Base-by-base conservation (phyloP, 1,140 invertebrate genomes). In the Adoxophyes honmai region DNA sequence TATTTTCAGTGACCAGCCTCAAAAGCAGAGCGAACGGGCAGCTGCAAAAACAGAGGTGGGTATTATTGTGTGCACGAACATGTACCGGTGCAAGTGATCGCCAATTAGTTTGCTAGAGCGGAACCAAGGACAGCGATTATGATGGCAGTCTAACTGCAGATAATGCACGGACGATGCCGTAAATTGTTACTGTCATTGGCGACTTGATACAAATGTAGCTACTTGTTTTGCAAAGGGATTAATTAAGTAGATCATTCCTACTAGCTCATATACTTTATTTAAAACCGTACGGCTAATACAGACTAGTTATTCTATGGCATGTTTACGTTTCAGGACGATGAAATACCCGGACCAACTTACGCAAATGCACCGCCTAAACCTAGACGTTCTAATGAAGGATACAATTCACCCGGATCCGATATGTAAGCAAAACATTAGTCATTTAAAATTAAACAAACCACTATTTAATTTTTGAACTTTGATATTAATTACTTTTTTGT, bases 361-460 rank as follows among this genome's bases (percentile, higher is more conserved):
- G 96, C 94, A 4, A 98, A 97, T 89, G 95, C 96, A 1, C 95
- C 96, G 4, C 96, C 96, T 0, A 97, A 97, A 80, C 95, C 96
- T 0, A 89, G 94, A 78, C 90, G 96, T 34, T 92, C 92, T 1
- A 93, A 92, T 35, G 94, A 95, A 60, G 92, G 92, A 16, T 94
- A 94, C 66, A 93, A 92, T 35, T 94, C 94, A 0, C 93, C 94
- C 0, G 94, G 93, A 59, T 91, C 92, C 7, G 92, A 93, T 54
- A 89, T 91, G 72, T 88, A 84, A 78, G 83, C 18, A 34, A 18
- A 9, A 33, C 18, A 0, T 10, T 42, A 62, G 34, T 62, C 4
- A 28, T 28, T 21, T 36, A 4, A 36, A 4, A 1, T 36, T 36
- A 9, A 34, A 5, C 9, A 34, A 34, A 5, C 4, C 33, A 34